Evolutionary conservation across 2,797 vertebrate genomes (phyloP).

Genomic region (Silurus aristotelis): DNA sequence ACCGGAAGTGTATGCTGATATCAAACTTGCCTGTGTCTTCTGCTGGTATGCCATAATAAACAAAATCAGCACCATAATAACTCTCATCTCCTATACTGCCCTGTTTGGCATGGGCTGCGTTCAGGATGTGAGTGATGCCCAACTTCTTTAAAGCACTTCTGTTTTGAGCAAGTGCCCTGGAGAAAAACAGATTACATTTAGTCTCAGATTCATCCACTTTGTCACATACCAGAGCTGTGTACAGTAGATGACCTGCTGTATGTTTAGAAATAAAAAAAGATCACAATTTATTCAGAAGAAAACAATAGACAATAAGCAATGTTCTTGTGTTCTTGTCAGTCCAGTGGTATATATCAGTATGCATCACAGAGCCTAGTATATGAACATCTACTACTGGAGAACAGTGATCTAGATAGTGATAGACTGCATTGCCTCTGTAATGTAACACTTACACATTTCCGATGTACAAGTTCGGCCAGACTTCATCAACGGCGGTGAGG

Average conservation of each 20-base stretch:
- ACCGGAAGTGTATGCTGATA: conserved; percentile 71
- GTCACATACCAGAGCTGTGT: not conserved
- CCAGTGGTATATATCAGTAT: not conserved
- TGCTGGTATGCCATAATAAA: conserved; percentile 75
- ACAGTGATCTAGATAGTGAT: not conserved
- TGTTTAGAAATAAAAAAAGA: not conserved
- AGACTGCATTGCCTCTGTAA: not conserved
- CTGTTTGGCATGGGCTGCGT: conserved; percentile 83
- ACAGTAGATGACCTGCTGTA: not conserved
- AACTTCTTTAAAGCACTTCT: conserved; percentile 75
- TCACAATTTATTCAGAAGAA: not conserved
- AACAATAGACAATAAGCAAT: not conserved
- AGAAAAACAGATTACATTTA: not conserved
- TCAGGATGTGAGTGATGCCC: conserved; percentile 83
- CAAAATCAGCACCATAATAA: conserved; percentile 72
- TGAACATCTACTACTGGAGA: not conserved
- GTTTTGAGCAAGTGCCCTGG: conserved; percentile 63
- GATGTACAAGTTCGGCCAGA: conserved; percentile 79
- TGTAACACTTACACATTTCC: conserved; percentile 79
- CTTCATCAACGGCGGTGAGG: conserved; percentile 77
- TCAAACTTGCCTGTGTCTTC: conserved; percentile 75
- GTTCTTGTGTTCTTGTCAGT: not conserved
- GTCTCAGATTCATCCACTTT: no score
- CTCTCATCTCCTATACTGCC: conserved; percentile 80
- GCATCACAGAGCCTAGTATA: not conserved